Conservation (phyloP, 2,113 vertebrate genomes). For the Taurulus bubalis region DNA sequence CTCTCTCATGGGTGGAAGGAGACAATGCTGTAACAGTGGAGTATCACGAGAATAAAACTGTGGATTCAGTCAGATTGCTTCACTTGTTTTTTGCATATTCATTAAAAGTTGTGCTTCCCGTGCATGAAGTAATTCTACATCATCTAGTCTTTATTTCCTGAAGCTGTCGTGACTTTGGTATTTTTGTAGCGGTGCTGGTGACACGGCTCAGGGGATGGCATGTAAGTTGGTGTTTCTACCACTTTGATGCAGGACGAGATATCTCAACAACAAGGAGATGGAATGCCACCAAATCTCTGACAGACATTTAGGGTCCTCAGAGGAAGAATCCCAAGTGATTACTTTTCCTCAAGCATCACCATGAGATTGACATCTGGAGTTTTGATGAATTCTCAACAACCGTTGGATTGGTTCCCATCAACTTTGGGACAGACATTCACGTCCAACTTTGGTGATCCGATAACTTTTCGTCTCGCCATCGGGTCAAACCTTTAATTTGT, state of each 20-base stretch:
- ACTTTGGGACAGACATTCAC: neutral
- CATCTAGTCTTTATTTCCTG: neutral
- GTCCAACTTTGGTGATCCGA: too few relatives aligned
- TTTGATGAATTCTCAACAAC: neutral
- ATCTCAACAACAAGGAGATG: neutral
- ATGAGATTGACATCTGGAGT: too few relatives aligned
- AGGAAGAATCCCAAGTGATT: neutral
- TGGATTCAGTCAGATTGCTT: neutral
- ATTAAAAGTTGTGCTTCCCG: neutral
- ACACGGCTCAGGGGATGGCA: neutral
- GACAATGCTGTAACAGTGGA: neutral
- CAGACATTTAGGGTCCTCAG: neutral
- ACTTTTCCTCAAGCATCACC: too few relatives aligned
- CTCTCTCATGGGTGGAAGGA: constrained; percentile 27
- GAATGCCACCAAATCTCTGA: neutral
- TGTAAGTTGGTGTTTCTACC: neutral
- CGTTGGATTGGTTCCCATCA: neutral
- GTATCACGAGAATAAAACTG: constrained; percentile 17
- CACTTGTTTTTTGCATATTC: neutral
- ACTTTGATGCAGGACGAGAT: neutral
- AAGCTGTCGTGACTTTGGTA: neutral
- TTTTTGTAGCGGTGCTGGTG: neutral
- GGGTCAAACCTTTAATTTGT: neutral
- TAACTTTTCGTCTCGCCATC: neutral
- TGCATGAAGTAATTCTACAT: neutral